A percentile compares a stretch with the other conserved stretches of the same genome.
Conservation (phyloP, 2,797 vertebrate species). For the Premnoplex brunnescens region DNA sequence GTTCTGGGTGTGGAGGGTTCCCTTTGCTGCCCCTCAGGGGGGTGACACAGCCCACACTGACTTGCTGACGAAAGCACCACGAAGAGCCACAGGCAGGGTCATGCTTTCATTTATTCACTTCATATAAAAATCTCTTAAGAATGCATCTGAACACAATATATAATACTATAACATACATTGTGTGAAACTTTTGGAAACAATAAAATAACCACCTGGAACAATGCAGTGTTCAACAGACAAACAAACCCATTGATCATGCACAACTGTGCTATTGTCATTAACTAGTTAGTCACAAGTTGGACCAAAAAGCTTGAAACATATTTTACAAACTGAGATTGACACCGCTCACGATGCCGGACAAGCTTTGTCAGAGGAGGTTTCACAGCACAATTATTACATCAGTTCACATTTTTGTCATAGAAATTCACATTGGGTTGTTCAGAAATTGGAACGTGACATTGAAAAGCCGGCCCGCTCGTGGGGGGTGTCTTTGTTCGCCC, state of each 20-base stretch:
- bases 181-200: slow-evolving; percentile 92
- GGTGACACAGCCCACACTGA: accelerated
- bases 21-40: background rate
- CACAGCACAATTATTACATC: slow-evolving; percentile 91
- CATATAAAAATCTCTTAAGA: slow-evolving; percentile 98
- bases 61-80: background rate
- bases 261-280: slow-evolving; percentile 87
- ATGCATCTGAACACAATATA: slow-evolving; percentile 98
- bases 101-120: slow-evolving; percentile 99
- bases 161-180: slow-evolving; percentile 97
- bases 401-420: slow-evolving; percentile 83
- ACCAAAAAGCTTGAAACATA: slow-evolving; percentile 87
- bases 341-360: slow-evolving; percentile 86
- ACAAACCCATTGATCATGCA: slow-evolving; percentile 92
- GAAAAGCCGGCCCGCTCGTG: slow-evolving; percentile 61
- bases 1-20: background rate
- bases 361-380: slow-evolving; percentile 89
- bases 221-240: slow-evolving; percentile 86
- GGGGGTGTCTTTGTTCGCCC: background rate
- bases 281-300: slow-evolving; percentile 86
- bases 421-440: slow-evolving; percentile 84
- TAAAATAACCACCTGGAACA: slow-evolving; percentile 87
- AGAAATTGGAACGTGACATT: slow-evolving; percentile 81
- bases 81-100: slow-evolving; percentile 75
- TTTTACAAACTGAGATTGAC: slow-evolving; percentile 89